These are phyloP conservation scores for Phyllotreta striolata DNA, from an alignment of 2,888 invertebrate genomes.

Conservation along the genomic window DNA sequence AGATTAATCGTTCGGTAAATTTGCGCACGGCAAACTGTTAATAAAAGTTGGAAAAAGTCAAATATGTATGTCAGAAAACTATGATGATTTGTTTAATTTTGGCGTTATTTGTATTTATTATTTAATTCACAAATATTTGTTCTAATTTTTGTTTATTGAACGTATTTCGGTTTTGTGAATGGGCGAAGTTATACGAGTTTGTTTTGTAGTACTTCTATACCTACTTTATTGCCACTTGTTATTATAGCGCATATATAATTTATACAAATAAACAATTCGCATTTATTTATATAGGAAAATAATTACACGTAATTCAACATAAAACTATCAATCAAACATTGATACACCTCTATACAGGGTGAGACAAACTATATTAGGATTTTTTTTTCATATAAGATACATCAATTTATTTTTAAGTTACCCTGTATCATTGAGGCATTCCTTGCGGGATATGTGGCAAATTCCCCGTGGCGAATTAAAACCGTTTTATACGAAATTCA, in stretches of 20 bases:
- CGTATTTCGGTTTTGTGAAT: constrained; percentile 45
- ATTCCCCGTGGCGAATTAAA: constrained; percentile 21
- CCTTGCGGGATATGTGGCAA: background rate
- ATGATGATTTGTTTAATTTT: constrained; percentile 49
- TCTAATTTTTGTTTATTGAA: constrained; percentile 49
- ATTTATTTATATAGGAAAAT: too few relatives aligned
- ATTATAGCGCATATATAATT: constrained; percentile 1
- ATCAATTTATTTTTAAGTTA: too few relatives aligned
- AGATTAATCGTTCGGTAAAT: constrained; percentile 55
- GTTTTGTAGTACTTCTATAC: constrained; percentile 8
- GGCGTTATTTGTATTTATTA: constrained; percentile 45
- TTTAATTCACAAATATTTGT: constrained; percentile 55
- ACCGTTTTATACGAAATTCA: constrained; percentile 8
- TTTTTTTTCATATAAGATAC: too few relatives aligned
- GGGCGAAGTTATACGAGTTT: constrained; percentile 26
- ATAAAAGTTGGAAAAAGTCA: constrained; percentile 50
- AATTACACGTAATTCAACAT: background rate
- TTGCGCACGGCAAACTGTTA: constrained; percentile 53
- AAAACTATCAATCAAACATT: background rate
- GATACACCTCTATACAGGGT: too few relatives aligned
- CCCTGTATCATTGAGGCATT: background rate
- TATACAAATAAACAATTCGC: background rate
- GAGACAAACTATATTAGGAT: too few relatives aligned
- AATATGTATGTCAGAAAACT: constrained; percentile 47
- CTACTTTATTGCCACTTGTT: constrained; percentile 22